Base-by-base conservation (phyloP, 1,140 invertebrate genomes). In the Cephus cinctus region DNA sequence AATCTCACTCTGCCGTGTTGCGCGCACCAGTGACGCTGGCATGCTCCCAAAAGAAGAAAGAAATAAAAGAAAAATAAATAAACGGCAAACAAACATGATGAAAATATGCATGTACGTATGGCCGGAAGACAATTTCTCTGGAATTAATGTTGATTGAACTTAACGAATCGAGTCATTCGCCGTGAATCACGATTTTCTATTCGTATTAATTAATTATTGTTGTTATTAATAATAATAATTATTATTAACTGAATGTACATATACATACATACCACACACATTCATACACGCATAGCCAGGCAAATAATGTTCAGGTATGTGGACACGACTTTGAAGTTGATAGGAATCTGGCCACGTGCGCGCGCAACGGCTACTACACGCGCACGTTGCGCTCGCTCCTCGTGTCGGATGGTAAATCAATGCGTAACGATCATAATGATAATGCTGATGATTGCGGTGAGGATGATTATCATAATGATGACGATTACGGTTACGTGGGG, bases 241-340 rank as follows among this genome's bases (percentile, higher is more conserved):
- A 75, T 72, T 74, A 73, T 70, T 73, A 74, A 75, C 65, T 75
- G 57, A 74, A 74, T 76, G 73, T 76, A 76, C 63, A 76, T 76
- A 76, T 69, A 71, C 65, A 65, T 66, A n/a, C 46, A 50, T 60
- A 21, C 60, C 50, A 63, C 25, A 64, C 43, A 57, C 52, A 61
- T 56, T 65, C 58, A 63, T 67, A 65, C 50, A 59, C 50, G 41
- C 56, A 62, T 62, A 64, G 46, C 52, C 56, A 47, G 23, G 22
- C 47, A 57, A 61, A 59, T 32, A 44, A 49, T 54, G 61, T 63
- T 45, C 43, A 23, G 43, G 16, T 43, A 48, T 18, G 22, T 2
- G 23, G 6, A 25, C 19, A 12, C 23, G 22, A 36, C 18, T 31
- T 48, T 48, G 11, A 48, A 48, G 30, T 35, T 48, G 47, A 48